phyloP scores from a whole-genome alignment of 2,888 invertebrate species.

The Lithophane ornitopus region DNA sequence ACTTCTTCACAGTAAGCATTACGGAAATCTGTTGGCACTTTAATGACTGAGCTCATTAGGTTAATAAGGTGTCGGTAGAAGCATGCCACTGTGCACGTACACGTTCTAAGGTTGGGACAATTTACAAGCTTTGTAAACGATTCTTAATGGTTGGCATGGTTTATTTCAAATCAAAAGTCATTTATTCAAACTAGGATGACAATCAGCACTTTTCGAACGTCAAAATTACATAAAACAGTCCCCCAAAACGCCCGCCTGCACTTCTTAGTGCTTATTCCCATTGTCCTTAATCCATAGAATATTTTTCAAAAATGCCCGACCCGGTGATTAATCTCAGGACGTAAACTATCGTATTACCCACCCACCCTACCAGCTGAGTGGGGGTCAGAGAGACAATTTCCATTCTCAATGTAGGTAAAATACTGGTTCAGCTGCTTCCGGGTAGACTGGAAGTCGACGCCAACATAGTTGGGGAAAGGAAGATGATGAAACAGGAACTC shows the following conservation, averaged over 20 bases:
- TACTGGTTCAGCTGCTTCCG: background rate
- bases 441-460: background rate
- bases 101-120: background rate
- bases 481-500: background rate
- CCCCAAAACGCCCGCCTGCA: too few relatives aligned
- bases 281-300: background rate
- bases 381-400: background rate
- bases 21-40: conserved; percentile 1
- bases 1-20: background rate
- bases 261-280: too few relatives aligned
- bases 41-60: conserved; percentile 22
- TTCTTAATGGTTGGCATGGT: background rate
- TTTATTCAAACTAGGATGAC: too few relatives aligned
- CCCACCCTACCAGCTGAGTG: background rate
- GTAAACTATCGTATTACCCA: background rate
- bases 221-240: too few relatives aligned
- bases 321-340: background rate
- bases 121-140: background rate
- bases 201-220: too few relatives aligned
- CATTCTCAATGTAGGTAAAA: background rate
- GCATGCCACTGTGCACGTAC: conserved; percentile 31
- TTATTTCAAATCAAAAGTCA: too few relatives aligned
- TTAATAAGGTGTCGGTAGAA: background rate
- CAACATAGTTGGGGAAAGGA: background rate
- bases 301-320: background rate